Conservation (phyloP, 2,888 invertebrate species). For the Aphodius sticticus region DNA sequence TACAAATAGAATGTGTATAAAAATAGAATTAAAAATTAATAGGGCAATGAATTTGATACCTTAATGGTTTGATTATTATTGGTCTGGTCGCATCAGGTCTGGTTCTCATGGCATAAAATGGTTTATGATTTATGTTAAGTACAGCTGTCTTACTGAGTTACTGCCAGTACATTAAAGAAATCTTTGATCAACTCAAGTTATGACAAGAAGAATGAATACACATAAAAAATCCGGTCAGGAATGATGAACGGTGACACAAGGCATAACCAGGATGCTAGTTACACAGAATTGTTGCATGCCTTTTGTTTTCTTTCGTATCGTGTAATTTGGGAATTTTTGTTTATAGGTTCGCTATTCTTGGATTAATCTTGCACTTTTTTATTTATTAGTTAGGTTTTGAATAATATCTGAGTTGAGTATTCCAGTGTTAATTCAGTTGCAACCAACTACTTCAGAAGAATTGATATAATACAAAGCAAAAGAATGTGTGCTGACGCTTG, state of each 20-base stretch:
- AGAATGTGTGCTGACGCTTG: too few relatives aligned
- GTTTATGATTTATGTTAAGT: not conserved
- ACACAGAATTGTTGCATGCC: too few relatives aligned
- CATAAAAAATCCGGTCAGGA: not conserved
- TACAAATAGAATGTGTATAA: not conserved
- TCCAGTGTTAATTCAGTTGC: too few relatives aligned
- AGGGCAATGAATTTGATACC: constrained; percentile 4
- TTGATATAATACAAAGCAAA: too few relatives aligned
- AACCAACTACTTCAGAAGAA: too few relatives aligned
- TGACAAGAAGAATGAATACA: not conserved
- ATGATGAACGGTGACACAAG: not conserved
- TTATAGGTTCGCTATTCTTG: too few relatives aligned
- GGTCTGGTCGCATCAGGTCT: not conserved
- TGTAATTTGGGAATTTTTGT: too few relatives aligned
- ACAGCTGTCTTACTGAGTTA: not conserved
- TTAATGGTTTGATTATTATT: constrained; percentile 4
- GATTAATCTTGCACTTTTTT: too few relatives aligned
- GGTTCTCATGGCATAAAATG: not conserved
- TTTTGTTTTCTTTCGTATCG: too few relatives aligned
- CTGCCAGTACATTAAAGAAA: not conserved
- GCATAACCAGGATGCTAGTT: too few relatives aligned
- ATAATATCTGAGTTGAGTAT: too few relatives aligned
- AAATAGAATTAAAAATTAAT: not conserved
- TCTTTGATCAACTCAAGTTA: not conserved
- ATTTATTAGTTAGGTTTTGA: too few relatives aligned